Base-by-base conservation (phyloP, 1,140 invertebrate genomes). In the Drosophila sturtevanti region DNA sequence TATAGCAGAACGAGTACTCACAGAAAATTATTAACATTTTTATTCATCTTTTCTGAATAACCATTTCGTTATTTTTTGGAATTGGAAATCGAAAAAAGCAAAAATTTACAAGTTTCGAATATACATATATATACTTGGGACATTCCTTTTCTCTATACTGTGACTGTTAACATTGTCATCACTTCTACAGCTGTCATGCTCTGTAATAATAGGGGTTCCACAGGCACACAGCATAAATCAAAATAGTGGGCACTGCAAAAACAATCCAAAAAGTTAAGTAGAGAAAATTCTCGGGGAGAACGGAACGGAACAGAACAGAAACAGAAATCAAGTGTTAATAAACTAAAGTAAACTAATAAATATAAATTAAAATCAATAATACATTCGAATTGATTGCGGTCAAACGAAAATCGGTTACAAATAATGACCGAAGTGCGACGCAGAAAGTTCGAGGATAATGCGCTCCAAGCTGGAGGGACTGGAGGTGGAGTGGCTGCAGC, bases 341-440 rank as follows among this genome's bases (percentile, higher is more conserved):
- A 48, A 21, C 41, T 21, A 14, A 48, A 48, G 4, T 9, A 44
- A 48, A 48, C 18, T 21, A 21, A 48, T 48, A 48, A 48, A 44
- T 18, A 44, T 44, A 44, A 44, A 44, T 44, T 44, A 44, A 48
- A 48, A 48, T 48, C 41, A 48, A 48, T 48, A 48, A 11, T 48
- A 3, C 18, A 48, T 48, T 48, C n/a, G 41, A 48, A 48, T 35
- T 12, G 34, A 51, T 63, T 63, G 31, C 48, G 51, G 31, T 12
- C 27, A 52, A 41, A 65, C 22, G 24, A 72, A 35, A 48, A 6
- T 48, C 41, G 41, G 41, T 48, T 58, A 68, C 10, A 44, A 62
- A 66, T 10, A 48, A 87, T 87, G 84, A 68, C 84, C 24, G 90
- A 91, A 65, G 82, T 91, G 68, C 90, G 90, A 54, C 90, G 90